These are phyloP conservation scores for Drosophila lacicola DNA, from an alignment of 2,888 invertebrate genomes.

Conservation along the genomic window DNA sequence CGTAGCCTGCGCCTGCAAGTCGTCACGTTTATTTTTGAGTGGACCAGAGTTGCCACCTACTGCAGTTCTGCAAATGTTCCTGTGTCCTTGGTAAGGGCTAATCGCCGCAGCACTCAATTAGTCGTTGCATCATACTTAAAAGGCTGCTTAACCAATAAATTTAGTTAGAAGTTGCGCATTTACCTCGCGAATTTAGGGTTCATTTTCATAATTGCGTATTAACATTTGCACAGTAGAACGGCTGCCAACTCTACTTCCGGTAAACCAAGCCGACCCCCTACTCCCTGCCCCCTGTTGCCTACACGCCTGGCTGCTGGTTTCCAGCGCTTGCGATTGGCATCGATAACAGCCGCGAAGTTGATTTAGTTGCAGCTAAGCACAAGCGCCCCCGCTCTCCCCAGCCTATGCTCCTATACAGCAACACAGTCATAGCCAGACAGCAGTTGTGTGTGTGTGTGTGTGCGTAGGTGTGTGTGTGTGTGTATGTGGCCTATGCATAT, in stretches of 20 bases:
- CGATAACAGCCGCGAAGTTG: conserved; percentile 37
- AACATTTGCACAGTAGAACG: conserved; percentile 18
- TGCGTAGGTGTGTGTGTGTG: conserved; percentile 4
- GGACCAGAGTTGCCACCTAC: too few relatives aligned
- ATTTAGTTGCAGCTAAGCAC: conserved; percentile 27
- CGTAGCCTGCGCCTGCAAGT: too few relatives aligned
- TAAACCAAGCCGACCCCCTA: not conserved
- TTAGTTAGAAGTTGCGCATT: conserved; percentile 13
- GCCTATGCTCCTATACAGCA: not conserved
- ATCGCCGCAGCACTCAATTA: too few relatives aligned
- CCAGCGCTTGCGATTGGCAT: conserved; percentile 30
- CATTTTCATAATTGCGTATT: conserved; percentile 47
- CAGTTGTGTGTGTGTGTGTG: not conserved
- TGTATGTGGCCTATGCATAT: conserved; percentile 60
- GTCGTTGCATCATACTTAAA: too few relatives aligned
- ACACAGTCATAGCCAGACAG: conserved; percentile 17
- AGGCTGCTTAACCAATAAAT: not conserved
- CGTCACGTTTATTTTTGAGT: too few relatives aligned
- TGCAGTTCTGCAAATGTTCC: too few relatives aligned
- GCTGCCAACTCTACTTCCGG: not conserved
- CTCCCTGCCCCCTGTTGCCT: not conserved
- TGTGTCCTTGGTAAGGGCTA: not conserved
- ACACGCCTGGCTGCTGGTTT: conserved; percentile 3
- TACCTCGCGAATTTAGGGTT: not conserved
- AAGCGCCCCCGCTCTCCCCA: not conserved